Conservation (phyloP, 2,113 vertebrate genomes). For the Neogobius melanostomus region DNA sequence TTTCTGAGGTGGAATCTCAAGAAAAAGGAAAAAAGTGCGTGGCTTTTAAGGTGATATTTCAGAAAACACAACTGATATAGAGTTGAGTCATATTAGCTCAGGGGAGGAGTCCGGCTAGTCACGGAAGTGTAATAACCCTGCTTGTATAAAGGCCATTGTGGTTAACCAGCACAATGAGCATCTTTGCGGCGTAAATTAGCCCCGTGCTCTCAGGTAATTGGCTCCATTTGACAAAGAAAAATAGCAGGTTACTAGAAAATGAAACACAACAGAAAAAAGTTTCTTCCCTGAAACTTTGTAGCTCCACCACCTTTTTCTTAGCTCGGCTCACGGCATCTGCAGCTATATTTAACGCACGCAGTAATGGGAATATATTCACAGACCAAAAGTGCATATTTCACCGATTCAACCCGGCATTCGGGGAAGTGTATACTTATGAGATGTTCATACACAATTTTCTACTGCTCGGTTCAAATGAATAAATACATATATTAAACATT, state of each 20-base stretch:
- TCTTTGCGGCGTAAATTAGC: constrained; percentile 11
- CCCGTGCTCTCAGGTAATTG: constrained; percentile 21
- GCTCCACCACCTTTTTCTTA: neutral
- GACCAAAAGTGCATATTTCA: neutral
- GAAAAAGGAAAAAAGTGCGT: constrained; percentile 34
- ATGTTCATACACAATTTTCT: neutral
- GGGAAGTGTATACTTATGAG: neutral
- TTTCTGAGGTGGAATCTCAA: too few species aligned
- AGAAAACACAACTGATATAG: constrained; percentile 38
- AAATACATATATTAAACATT: neutral
- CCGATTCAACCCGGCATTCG: neutral
- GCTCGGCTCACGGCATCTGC: neutral
- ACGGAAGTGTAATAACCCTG: constrained; percentile 23
- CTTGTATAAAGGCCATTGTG: constrained; percentile 36
- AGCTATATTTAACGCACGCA: neutral
- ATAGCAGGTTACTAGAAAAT: neutral
- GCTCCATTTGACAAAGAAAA: constrained; percentile 25
- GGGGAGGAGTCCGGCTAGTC: constrained; percentile 32
- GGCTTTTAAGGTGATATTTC: constrained; percentile 50
- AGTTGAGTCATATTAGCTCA: constrained; percentile 46
- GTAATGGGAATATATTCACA: constrained; percentile 2
- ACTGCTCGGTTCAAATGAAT: neutral
- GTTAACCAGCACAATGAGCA: constrained; percentile 11
- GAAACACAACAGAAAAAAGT: neutral
- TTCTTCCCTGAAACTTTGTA: constrained; percentile 6